Evolutionary conservation across 2,797 vertebrate species (phyloP).

Genomic region (Benthosema pterotum): DNA sequence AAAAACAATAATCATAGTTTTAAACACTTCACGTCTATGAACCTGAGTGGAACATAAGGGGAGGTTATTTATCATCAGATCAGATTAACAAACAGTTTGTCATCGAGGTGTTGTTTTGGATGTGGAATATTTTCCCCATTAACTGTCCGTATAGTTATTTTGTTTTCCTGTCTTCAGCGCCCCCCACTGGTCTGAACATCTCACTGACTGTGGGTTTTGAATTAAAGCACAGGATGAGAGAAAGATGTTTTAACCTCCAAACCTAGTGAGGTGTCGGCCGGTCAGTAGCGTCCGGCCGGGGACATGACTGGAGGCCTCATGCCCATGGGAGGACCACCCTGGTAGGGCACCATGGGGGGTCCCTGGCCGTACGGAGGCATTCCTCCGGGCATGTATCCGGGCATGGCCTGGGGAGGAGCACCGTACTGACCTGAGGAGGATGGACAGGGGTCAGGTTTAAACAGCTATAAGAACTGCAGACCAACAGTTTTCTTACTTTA

Average conservation of each 20-base stretch:
- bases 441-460: background rate
- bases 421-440: constrained; percentile 90
- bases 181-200: constrained; percentile 84
- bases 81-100: constrained; percentile 75
- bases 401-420: constrained; percentile 95
- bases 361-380: constrained; percentile 97
- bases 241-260: constrained; percentile 99
- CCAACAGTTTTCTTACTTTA: no score
- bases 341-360: constrained; percentile 96
- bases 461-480: no score
- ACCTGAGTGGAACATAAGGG: constrained; percentile 97
- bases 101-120: constrained; percentile 63
- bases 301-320: constrained; percentile 99
- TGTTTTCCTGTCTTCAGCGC: constrained; percentile 86
- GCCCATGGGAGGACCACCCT: constrained; percentile 96
- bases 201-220: constrained; percentile 71
- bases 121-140: constrained; percentile 73
- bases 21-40: constrained; percentile 98
- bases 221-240: constrained; percentile 92
- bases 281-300: constrained; percentile 98
- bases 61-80: constrained; percentile 89
- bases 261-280: constrained; percentile 91
- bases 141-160: constrained; percentile 87
- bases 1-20: constrained; percentile 97
- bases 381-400: constrained; percentile 92